A percentile compares a stretch with the other conserved stretches of the same genome.
These are phyloP conservation scores for Brachylomia viminalis DNA, from an alignment of 2,888 invertebrate species.

Conservation along the genomic window DNA sequence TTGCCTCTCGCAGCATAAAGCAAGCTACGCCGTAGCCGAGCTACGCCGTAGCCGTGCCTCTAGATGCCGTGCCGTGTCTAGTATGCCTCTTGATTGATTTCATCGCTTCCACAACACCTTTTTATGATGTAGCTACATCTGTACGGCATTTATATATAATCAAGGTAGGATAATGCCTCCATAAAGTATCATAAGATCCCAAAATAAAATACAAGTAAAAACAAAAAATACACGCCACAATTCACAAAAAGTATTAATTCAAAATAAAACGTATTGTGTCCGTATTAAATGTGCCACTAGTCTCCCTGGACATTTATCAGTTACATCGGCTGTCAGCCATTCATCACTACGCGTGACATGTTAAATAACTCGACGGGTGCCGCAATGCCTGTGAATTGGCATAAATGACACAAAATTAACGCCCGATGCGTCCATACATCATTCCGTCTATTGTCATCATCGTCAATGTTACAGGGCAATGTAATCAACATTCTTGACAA, in stretches of 20 bases:
- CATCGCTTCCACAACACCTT: too few species aligned
- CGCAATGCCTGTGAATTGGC: conserved; percentile 30
- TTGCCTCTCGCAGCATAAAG: background rate
- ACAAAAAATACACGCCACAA: background rate
- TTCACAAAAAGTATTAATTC: conserved; percentile 8
- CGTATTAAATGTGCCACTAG: conserved; percentile 49
- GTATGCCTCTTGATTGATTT: background rate
- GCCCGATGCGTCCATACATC: conserved; percentile 12
- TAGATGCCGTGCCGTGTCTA: too few species aligned
- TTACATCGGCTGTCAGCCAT: conserved; percentile 44
- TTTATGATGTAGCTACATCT: background rate
- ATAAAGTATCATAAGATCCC: too few species aligned
- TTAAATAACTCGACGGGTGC: conserved; percentile 14
- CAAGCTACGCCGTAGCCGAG: background rate
- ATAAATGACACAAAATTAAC: conserved; percentile 36
- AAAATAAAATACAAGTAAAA: conserved; percentile 1
- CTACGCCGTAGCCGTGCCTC: conserved; percentile 11
- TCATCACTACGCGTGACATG: conserved; percentile 42
- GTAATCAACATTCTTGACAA: background rate
- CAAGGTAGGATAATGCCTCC: too few species aligned
- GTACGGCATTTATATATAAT: background rate
- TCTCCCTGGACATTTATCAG: conserved; percentile 49
- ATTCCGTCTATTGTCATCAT: conserved; percentile 23
- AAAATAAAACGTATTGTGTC: conserved; percentile 39
- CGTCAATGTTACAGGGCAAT: too few species aligned